Evolutionary conservation across 2,113 vertebrate genomes (phyloP).

Genomic region (Heterotis niloticus): DNA sequence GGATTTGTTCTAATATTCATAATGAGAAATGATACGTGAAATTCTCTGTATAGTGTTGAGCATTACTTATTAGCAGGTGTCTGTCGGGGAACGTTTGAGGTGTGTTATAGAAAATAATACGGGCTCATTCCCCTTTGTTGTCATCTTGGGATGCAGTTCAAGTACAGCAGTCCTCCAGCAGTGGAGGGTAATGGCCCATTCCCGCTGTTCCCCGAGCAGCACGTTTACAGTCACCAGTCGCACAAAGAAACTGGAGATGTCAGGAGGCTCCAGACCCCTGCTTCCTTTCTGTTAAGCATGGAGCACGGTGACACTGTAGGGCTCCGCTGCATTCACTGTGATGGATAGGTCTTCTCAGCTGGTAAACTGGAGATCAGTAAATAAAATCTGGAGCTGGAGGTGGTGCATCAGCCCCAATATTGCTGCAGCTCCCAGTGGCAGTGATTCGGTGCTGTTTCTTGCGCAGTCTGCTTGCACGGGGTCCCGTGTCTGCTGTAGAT

Average conservation of each 20-base stretch:
- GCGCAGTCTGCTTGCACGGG: not conserved
- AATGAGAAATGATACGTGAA: too few relatives aligned
- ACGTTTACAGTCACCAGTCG: not conserved
- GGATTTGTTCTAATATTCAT: too few relatives aligned
- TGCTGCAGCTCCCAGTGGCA: not conserved
- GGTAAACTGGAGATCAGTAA: not conserved
- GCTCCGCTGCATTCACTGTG: not conserved
- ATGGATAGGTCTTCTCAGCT: not conserved
- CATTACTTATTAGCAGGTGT: not conserved
- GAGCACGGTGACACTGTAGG: not conserved
- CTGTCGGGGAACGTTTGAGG: not conserved
- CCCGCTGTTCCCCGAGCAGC: not conserved
- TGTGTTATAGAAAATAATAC: not conserved
- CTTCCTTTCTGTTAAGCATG: not conserved
- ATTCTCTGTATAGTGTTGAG: too few relatives aligned
- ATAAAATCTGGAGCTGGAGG: not conserved
- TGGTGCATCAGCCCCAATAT: too few relatives aligned
- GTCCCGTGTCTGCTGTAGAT: not conserved
- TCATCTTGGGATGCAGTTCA: constrained; percentile 3
- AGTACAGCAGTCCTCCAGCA: not conserved
- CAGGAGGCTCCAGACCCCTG: not conserved
- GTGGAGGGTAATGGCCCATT: not conserved
- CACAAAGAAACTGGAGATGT: not conserved
- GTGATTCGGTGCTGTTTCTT: not conserved
- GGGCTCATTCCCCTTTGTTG: not conserved